Conservation (phyloP, 2,888 invertebrate species). For the Cantharis lateralis region DNA sequence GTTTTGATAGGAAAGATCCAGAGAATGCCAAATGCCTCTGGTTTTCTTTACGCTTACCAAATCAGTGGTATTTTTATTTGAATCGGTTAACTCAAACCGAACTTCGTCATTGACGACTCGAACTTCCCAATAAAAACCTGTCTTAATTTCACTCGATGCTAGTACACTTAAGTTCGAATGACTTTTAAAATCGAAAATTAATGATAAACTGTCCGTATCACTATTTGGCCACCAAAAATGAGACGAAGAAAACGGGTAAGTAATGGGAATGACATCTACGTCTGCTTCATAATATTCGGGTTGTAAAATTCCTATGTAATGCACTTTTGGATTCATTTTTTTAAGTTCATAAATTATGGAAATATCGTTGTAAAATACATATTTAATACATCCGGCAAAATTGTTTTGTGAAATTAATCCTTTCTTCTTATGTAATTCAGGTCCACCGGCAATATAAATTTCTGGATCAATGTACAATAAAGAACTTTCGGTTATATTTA, state of each 20-base stretch:
- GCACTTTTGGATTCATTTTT: constrained; percentile 75
- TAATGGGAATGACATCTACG: constrained; percentile 86
- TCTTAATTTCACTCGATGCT: constrained; percentile 80
- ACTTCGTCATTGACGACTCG: constrained; percentile 84
- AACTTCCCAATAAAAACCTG: constrained; percentile 88
- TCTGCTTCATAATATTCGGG: constrained; percentile 84
- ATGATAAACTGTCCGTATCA: constrained; percentile 71
- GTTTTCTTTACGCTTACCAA: constrained; percentile 83
- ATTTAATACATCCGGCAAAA: constrained; percentile 84
- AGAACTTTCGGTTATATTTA: constrained; percentile 74
- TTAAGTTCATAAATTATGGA: constrained; percentile 88
- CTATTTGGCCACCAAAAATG: constrained; percentile 89
- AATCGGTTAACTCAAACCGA: constrained; percentile 78
- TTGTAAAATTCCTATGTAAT: constrained; percentile 64
- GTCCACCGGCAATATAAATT: constrained; percentile 81
- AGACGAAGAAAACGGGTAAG: constrained; percentile 88
- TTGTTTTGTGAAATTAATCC: constrained; percentile 60
- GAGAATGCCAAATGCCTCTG: constrained; percentile 79
- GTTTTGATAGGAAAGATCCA: constrained; percentile 76
- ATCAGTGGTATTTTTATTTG: constrained; percentile 76
- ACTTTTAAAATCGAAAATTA: constrained; percentile 87
- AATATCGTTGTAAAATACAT: constrained; percentile 91
- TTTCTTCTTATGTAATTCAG: constrained; percentile 80
- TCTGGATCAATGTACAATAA: constrained; percentile 91
- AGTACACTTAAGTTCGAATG: constrained; percentile 79